A percentile compares a stretch with the other conserved stretches of the same genome.
Evolutionary conservation across 2,888 invertebrate genomes (phyloP).

Genomic region (Calameuta idolon): DNA sequence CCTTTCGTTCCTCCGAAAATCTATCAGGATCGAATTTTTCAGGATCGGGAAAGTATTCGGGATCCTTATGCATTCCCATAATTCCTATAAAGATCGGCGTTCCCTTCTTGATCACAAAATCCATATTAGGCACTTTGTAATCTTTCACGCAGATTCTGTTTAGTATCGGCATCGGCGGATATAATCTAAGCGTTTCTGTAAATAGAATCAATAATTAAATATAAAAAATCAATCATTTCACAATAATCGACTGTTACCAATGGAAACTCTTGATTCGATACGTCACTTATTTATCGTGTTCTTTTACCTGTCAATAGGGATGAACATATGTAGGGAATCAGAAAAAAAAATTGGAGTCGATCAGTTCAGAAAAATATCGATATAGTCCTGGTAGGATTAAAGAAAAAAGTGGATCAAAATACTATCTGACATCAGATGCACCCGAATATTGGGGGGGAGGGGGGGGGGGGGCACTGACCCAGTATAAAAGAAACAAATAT

Average conservation of each 20-base stretch:
- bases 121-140: conserved; percentile 53
- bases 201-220: conserved; percentile 10
- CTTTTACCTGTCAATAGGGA: no score
- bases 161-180: conserved; percentile 63
- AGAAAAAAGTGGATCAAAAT: no score
- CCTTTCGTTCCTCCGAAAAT: conserved; percentile 55
- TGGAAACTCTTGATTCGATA: background rate
- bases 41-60: conserved; percentile 65
- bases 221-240: background rate
- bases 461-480: no score
- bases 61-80: conserved; percentile 65
- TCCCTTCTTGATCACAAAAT: conserved; percentile 57
- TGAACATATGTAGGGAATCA: no score
- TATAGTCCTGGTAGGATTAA: no score
- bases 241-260: background rate
- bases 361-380: no score
- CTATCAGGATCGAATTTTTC: conserved; percentile 66
- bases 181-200: conserved; percentile 67
- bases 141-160: conserved; percentile 56
- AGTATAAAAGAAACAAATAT: no score
- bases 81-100: conserved; percentile 57
- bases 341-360: no score
- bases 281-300: no score
- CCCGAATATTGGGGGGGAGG: no score
- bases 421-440: no score